Conservation (phyloP, 2,113 vertebrate species). For the Crotalus tigris region DNA sequence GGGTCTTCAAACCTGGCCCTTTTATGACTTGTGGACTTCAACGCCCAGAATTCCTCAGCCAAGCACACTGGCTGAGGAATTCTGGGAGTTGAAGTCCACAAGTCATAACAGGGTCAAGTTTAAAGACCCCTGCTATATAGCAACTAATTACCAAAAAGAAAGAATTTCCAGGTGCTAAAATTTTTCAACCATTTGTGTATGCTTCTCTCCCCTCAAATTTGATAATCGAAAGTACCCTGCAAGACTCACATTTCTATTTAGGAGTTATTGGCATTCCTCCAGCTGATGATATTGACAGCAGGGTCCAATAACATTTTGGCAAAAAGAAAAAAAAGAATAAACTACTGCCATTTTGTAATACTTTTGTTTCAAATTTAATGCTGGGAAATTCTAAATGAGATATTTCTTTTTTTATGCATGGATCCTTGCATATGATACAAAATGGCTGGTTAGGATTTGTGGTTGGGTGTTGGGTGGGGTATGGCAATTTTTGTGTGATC, state of each 20-base stretch:
- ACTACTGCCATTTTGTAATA: background rate
- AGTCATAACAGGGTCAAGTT: too few species aligned
- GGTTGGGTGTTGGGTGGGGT: too few species aligned
- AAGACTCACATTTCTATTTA: background rate
- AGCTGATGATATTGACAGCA: background rate
- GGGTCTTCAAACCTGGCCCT: too few species aligned
- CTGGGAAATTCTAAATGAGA: background rate
- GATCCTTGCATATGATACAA: background rate
- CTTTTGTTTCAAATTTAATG: background rate
- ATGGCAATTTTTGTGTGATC: background rate
- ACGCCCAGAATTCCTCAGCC: too few species aligned
- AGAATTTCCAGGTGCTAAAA: constrained; percentile 25
- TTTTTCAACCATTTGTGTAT: constrained; percentile 18
- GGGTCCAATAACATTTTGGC: background rate
- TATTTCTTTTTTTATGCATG: background rate
- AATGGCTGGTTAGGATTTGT: background rate
- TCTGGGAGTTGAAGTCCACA: too few species aligned
- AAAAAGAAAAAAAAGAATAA: background rate
- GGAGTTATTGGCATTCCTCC: background rate
- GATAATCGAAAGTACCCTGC: background rate
- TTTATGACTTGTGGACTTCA: too few species aligned
- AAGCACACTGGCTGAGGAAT: too few species aligned
- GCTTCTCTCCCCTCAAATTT: constrained; percentile 13
- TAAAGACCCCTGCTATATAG: too few species aligned
- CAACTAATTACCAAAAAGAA: constrained; percentile 39